Evolutionary conservation across 2,113 vertebrate genomes (phyloP).

Genomic region (Craseonycteris thonglongyai): DNA sequence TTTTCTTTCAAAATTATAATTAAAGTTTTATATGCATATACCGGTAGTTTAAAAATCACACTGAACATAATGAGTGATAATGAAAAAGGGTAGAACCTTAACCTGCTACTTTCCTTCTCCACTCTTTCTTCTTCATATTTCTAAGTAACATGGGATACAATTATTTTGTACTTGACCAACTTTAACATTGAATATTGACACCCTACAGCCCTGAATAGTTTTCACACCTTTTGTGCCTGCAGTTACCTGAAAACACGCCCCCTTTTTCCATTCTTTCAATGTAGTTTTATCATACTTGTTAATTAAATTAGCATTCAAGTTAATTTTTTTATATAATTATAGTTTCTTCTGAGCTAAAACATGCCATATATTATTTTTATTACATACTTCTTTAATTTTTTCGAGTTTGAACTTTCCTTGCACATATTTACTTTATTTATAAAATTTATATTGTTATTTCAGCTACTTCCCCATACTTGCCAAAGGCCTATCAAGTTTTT

Average conservation of each 20-base stretch:
- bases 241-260: neutral
- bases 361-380: neutral
- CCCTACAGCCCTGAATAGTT: neutral
- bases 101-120: neutral
- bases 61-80: neutral
- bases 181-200: neutral
- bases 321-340: neutral
- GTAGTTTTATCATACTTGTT: neutral
- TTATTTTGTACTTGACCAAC: neutral
- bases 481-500: neutral
- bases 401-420: neutral
- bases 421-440: neutral
- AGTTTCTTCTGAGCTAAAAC: neutral
- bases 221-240: neutral
- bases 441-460: neutral
- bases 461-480: neutral
- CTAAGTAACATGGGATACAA: neutral
- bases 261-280: neutral
- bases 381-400: neutral
- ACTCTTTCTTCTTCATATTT: neutral
- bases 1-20: neutral
- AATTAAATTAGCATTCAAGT: neutral
- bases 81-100: neutral
- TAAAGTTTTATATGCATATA: neutral
- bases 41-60: neutral